A percentile compares a stretch with the other conserved stretches of the same genome.
Evolutionary conservation across 2,113 vertebrate genomes (phyloP).

Genomic region (Copsychus sechellarum): DNA sequence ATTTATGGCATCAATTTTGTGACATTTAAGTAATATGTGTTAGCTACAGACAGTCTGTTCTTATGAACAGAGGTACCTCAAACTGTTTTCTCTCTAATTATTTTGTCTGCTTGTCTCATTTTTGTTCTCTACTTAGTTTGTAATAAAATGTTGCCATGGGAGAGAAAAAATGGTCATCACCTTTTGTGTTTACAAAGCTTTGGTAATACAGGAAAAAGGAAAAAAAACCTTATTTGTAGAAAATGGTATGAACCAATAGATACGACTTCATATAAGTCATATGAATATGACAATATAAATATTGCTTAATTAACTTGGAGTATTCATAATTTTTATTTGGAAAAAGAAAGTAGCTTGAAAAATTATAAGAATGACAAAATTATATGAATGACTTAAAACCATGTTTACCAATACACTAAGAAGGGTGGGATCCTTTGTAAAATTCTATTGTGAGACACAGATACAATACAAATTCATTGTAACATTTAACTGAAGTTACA

Average conservation of each 20-base stretch:
- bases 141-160: not conserved
- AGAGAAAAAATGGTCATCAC: not conserved
- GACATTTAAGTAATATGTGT: conserved; percentile 6
- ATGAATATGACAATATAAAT: not conserved
- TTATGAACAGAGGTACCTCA: not conserved
- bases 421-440: not conserved
- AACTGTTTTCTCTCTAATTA: not conserved
- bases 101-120: not conserved
- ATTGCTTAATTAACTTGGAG: not conserved
- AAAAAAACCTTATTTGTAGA: not conserved
- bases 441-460: not conserved
- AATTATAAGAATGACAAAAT: too few species aligned
- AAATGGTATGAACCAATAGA: not conserved
- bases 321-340: not conserved
- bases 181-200: not conserved
- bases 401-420: not conserved
- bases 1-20: not conserved
- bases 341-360: not conserved
- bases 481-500: not conserved
- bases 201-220: not conserved
- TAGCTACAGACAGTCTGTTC: not conserved
- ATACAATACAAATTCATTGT: not conserved
- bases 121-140: not conserved
- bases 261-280: not conserved
- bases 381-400: not conserved